phyloP scores from a whole-genome alignment of 2,113 vertebrate species.

The Dromiciops gliroides region DNA sequence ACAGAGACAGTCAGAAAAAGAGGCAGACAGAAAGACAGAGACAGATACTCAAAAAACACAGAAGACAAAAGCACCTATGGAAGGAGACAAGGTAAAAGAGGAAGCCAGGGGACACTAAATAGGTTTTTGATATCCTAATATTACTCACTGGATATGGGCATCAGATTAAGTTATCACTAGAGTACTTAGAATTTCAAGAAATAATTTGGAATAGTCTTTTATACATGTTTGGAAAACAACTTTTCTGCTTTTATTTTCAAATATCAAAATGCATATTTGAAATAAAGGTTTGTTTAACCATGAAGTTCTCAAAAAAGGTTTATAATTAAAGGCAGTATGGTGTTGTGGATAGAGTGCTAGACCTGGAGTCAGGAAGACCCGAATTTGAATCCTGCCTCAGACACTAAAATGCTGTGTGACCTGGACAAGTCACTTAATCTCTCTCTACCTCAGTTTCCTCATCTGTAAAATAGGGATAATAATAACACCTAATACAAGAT shows the following conservation, averaged over 20 bases:
- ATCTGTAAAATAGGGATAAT: neutral
- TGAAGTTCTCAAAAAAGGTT: conserved; percentile 37
- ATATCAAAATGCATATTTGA: conserved; percentile 25
- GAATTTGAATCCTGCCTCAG: neutral
- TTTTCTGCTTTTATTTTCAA: conserved; percentile 35
- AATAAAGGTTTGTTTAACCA: conserved; percentile 33
- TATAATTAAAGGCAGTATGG: neutral
- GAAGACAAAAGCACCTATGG: conserved; percentile 1
- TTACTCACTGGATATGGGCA: conserved; percentile 10
- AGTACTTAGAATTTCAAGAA: conserved; percentile 24
- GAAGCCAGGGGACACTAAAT: neutral
- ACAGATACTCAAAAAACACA: neutral
- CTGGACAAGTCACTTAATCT: neutral
- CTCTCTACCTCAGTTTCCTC: neutral
- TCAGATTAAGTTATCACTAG: conserved; percentile 12
- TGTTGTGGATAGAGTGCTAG: neutral
- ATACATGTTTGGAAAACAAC: neutral
- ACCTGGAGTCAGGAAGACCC: neutral
- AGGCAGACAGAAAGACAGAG: neutral
- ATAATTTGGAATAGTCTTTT: conserved; percentile 24
- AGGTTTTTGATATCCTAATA: neutral
- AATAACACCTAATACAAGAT: neutral
- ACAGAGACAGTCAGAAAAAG: conserved; percentile 11
- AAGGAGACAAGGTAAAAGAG: conserved; percentile 1
- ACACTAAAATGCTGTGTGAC: neutral